A percentile compares a stretch with the other conserved stretches of the same genome.
These are phyloP conservation scores for Okamejei kenojei DNA, from an alignment of 2,797 vertebrate species.

Conservation along the genomic window DNA sequence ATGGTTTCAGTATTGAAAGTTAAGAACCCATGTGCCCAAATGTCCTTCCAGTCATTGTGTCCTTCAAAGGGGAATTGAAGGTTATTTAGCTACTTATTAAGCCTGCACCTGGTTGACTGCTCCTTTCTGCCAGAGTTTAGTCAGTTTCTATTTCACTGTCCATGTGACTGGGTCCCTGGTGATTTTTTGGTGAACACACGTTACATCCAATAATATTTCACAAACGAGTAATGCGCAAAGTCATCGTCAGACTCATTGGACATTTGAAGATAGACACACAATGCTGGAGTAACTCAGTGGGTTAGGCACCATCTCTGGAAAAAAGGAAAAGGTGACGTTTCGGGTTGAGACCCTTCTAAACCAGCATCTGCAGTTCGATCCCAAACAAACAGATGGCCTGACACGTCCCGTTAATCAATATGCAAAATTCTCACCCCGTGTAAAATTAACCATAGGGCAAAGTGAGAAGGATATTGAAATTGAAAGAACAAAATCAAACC, in stretches of 20 bases:
- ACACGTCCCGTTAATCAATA: neutral
- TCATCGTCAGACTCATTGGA: neutral
- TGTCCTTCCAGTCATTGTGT: slow-evolving; percentile 17
- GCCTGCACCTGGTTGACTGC: neutral
- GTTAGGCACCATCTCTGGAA: too few relatives aligned
- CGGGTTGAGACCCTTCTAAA: too few relatives aligned
- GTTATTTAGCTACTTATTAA: neutral
- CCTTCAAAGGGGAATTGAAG: neutral
- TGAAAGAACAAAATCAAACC: slow-evolving; percentile 31
- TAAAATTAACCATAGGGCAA: neutral
- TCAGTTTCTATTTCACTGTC: neutral
- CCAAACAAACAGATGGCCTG: slow-evolving; percentile 19
- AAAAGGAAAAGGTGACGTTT: too few relatives aligned
- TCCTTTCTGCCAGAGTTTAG: neutral
- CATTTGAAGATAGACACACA: neutral
- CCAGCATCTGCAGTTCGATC: too few relatives aligned
- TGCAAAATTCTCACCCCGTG: neutral
- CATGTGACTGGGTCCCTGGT: neutral
- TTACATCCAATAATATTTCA: neutral
- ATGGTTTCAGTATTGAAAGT: neutral
- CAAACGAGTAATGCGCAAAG: neutral
- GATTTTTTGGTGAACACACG: neutral
- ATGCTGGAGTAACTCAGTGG: too few relatives aligned
- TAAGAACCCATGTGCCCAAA: neutral
- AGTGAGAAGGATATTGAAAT: slow-evolving; percentile 17